Percentiles rank a stretch among this genome's conserved stretches.
These are phyloP conservation scores for Sciurus niger DNA, from an alignment of 2,113 vertebrate species.

Conservation along the genomic window DNA sequence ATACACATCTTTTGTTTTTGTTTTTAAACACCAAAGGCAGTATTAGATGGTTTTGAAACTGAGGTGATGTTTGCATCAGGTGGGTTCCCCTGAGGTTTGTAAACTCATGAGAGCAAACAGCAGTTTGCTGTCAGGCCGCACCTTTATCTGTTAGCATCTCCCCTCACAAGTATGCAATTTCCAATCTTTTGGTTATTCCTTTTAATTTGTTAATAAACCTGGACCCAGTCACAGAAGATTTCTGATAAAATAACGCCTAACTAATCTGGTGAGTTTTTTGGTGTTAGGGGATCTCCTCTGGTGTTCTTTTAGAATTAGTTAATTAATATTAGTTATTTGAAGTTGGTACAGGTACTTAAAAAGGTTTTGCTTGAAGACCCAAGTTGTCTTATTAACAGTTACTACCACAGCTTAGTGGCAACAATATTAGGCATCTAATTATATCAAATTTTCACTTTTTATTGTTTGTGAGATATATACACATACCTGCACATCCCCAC, in stretches of 20 bases:
- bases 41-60: neutral
- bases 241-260: neutral
- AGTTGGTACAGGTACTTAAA: neutral
- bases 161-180: neutral
- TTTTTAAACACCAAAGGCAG: neutral
- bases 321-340: neutral
- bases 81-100: neutral
- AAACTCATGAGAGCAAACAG: neutral
- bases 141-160: neutral
- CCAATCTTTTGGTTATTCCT: neutral
- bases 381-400: neutral
- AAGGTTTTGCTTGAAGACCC: neutral
- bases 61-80: neutral
- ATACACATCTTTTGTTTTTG: neutral
- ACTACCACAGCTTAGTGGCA: neutral
- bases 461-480: neutral
- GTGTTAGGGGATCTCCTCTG: neutral
- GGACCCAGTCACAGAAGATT: neutral
- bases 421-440: neutral
- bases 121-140: neutral
- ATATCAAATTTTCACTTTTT: neutral
- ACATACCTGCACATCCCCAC: accelerated
- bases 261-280: neutral
- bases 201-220: neutral
- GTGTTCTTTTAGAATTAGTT: neutral